Evolutionary conservation across 2,113 vertebrate genomes (phyloP).

Genomic region (Hymenochirus boettgeri): DNA sequence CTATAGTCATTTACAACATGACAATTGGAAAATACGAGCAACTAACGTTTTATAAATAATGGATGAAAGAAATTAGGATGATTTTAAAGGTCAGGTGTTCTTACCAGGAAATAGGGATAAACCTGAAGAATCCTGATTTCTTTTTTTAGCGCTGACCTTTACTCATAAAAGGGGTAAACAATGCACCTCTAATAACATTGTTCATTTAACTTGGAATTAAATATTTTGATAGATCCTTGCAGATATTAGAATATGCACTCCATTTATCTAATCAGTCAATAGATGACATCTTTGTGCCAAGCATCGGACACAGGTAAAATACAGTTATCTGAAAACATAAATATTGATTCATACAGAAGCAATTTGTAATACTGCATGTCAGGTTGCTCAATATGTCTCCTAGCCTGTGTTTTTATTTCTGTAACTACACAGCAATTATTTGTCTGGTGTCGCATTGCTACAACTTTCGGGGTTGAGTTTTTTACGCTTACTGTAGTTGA

Average conservation of each 20-base stretch:
- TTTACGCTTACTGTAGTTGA: no score
- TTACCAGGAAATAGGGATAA: conserved; percentile 50
- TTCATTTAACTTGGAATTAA: conserved; percentile 57
- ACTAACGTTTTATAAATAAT: conserved; percentile 49
- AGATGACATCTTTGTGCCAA: conserved; percentile 54
- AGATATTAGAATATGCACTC: conserved; percentile 33
- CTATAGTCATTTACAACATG: conserved; percentile 21
- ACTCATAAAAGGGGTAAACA: conserved; percentile 50
- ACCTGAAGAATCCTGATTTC: conserved; percentile 49
- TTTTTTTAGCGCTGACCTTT: conserved; percentile 63
- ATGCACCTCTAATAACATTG: conserved; percentile 47
- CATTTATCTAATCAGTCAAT: conserved; percentile 54
- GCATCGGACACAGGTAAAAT: conserved; percentile 36
- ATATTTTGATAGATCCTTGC: conserved; percentile 45
- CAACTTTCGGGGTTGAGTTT: no score
- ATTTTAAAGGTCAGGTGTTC: conserved; percentile 60
- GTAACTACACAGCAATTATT: conserved; percentile 41
- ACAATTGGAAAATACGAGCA: neutral
- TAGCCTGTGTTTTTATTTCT: conserved; percentile 36
- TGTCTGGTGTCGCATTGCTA: neutral
- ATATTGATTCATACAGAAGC: conserved; percentile 34
- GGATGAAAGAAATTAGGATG: conserved; percentile 53
- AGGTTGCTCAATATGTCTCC: conserved; percentile 39
- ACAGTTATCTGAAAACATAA: conserved; percentile 42
- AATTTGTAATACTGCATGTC: conserved; percentile 41